Percentiles rank a stretch among this genome's conserved stretches.
Evolutionary conservation across 2,888 invertebrate genomes (phyloP).

Genomic region (Lathronympha strigana): DNA sequence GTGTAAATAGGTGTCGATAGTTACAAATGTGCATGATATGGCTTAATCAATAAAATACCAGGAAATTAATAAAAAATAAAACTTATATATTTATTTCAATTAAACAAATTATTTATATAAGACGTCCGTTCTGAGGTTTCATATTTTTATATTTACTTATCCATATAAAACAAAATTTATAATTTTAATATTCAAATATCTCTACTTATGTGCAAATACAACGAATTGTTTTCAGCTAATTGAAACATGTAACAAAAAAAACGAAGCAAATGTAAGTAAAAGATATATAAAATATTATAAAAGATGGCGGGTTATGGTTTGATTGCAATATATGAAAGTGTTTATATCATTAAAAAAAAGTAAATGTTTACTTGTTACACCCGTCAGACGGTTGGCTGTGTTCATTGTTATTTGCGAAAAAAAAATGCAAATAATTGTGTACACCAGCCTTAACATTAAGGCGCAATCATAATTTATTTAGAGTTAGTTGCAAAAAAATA

Average conservation of each 20-base stretch:
- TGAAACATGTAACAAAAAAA: background rate
- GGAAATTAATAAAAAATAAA: background rate
- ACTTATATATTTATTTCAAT: background rate
- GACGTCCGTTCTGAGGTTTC: conserved; percentile 43
- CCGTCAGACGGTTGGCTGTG: conserved; percentile 34
- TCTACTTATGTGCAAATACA: conserved; percentile 32
- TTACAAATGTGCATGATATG: conserved; percentile 35
- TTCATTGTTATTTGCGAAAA: conserved; percentile 9
- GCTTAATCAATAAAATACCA: conserved; percentile 8
- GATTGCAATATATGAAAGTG: background rate
- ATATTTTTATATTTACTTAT: conserved; percentile 25
- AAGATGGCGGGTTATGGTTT: background rate
- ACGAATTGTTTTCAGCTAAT: conserved; percentile 29
- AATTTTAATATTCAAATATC: conserved; percentile 1
- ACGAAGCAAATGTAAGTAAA: conserved; percentile 12
- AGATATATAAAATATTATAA: background rate
- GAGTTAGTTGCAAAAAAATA: conserved; percentile 30
- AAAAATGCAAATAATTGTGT: conserved; percentile 13
- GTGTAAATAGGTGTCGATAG: conserved; percentile 53
- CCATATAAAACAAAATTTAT: conserved; percentile 10
- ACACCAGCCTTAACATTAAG: background rate
- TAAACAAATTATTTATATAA: conserved; percentile 36
- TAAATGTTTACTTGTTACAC: conserved; percentile 1
- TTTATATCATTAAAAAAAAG: background rate
- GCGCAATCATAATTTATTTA: conserved; percentile 24